phyloP scores from a whole-genome alignment of 2,113 vertebrate genomes.

The Alligator sinensis region DNA sequence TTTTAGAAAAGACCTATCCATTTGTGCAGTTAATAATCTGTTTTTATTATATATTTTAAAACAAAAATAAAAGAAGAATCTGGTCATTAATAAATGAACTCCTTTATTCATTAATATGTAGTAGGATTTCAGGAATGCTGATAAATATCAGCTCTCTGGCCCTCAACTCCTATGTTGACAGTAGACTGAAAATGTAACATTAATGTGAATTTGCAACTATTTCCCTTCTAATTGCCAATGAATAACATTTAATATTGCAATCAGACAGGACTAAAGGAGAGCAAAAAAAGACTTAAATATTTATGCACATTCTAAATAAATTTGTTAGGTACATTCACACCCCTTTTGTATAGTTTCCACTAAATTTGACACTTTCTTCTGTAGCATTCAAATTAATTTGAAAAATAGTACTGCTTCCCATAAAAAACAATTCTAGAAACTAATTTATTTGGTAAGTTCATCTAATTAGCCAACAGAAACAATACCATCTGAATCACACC shows the following conservation, averaged over 20 bases:
- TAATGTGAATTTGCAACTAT: background rate
- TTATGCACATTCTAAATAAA: background rate
- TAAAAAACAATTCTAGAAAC: background rate
- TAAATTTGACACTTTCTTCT: background rate
- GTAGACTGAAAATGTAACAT: background rate
- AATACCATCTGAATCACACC: background rate
- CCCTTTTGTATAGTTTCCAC: background rate
- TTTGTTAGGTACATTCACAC: background rate
- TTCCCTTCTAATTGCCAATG: background rate
- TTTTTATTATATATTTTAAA: background rate
- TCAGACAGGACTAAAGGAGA: background rate
- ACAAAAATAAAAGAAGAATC: background rate
- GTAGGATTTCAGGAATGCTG: background rate
- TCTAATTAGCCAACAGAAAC: background rate
- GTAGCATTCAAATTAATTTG: background rate
- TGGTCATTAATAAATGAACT: background rate
- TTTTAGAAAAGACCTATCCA: conserved; percentile 39
- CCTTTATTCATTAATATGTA: background rate
- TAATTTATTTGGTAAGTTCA: background rate
- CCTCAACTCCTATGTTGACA: background rate
- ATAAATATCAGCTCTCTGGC: background rate
- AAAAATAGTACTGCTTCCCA: background rate
- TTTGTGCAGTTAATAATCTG: background rate
- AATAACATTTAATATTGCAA: background rate
- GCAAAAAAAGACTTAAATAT: background rate